Percentiles rank a stretch among this genome's conserved stretches.
Conservation (phyloP, 2,888 invertebrate genomes). For the Eilema griseolum region DNA sequence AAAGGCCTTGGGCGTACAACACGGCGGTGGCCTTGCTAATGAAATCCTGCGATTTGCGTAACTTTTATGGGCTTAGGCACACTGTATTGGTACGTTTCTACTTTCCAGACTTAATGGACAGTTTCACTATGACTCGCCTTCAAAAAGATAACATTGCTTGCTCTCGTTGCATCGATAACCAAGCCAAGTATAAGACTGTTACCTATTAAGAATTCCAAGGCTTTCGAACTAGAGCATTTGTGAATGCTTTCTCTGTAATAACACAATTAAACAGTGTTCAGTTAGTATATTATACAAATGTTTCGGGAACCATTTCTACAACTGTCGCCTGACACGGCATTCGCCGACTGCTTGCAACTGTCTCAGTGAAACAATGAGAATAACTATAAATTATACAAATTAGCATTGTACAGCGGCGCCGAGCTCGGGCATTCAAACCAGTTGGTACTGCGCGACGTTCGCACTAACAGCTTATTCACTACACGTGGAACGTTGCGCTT, state of each 20-base stretch:
- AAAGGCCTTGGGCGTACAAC: not conserved
- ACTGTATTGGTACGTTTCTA: not conserved
- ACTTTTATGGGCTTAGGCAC: not conserved
- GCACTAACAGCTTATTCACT: not conserved
- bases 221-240: not conserved
- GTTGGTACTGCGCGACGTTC: not conserved
- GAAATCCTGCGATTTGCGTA: slow-evolving; percentile 6
- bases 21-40: not conserved
- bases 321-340: not conserved
- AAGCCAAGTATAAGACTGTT: no score
- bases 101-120: not conserved
- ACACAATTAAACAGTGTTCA: not conserved
- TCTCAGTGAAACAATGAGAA: not conserved
- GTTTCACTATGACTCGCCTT: not conserved
- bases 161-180: not conserved
- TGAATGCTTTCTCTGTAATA: not conserved
- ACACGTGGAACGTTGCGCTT: not conserved
- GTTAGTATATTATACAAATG: not conserved
- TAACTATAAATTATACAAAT: slow-evolving; percentile 7
- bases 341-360: not conserved
- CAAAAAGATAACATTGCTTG: not conserved
- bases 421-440: not conserved
- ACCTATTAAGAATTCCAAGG: no score
- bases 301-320: not conserved
- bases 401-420: not conserved